Conservation (phyloP, 2,113 vertebrate species). For the Uria lomvia region DNA sequence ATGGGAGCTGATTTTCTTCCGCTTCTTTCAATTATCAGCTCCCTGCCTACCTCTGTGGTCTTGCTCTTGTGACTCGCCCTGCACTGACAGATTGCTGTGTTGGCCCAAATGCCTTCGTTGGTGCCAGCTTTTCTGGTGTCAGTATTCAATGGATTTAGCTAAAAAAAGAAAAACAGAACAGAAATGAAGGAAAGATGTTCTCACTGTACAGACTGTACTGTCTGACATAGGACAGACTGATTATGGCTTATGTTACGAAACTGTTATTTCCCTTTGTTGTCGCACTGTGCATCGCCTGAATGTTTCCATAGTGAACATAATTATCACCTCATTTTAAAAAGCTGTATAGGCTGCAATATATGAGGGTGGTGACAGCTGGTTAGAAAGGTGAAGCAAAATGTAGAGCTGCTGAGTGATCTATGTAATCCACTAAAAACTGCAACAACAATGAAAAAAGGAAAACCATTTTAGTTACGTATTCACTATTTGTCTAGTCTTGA, state of each 20-base stretch:
- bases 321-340: not conserved
- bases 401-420: not conserved
- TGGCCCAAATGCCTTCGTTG: not conserved
- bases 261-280: not conserved
- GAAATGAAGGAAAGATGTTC: not conserved
- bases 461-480: not conserved
- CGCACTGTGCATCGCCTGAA: not conserved
- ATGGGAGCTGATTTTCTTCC: not conserved
- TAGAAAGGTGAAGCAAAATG: not conserved
- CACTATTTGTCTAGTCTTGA: not conserved
- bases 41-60: not conserved
- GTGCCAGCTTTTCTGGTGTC: not conserved
- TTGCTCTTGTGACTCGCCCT: not conserved
- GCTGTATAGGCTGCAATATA: fast-evolving
- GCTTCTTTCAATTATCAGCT: not conserved
- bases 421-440: not conserved
- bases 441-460: not conserved
- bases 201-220: not conserved
- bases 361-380: not conserved
- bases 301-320: not conserved
- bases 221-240: not conserved
- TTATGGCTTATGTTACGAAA: fast-evolving
- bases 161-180: not conserved
- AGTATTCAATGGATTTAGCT: not conserved
- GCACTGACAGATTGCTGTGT: not conserved